Evolutionary conservation across 2,888 invertebrate species (phyloP).

Genomic region (Diarsia dahlii): DNA sequence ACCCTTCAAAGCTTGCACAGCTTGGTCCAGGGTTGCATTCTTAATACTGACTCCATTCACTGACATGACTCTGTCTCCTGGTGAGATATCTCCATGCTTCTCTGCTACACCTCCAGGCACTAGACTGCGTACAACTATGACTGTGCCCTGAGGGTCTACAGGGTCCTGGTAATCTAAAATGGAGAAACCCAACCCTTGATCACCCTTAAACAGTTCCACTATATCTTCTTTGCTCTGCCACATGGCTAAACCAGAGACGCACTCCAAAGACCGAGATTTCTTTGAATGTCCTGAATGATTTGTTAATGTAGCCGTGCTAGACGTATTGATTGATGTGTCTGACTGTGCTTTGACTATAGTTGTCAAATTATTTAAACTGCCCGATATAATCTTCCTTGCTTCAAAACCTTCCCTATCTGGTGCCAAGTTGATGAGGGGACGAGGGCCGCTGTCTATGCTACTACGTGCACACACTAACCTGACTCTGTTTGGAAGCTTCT

Average conservation of each 20-base stretch:
- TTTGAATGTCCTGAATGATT: conserved; percentile 92
- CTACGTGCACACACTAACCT: conserved; percentile 97
- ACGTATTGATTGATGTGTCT: conserved; percentile 97
- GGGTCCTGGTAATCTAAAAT: conserved; percentile 99
- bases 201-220: conserved; percentile 97
- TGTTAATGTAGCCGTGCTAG: conserved; percentile 95
- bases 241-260: conserved; percentile 98
- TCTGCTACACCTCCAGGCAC: conserved; percentile 99
- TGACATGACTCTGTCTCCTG: conserved; percentile 97
- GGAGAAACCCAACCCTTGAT: conserved; percentile 99
- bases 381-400: conserved; percentile 95
- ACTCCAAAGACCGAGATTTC: conserved; percentile 98
- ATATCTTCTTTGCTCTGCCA: conserved; percentile 98
- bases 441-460: conserved; percentile 92
- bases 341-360: conserved; percentile 98
- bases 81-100: conserved; percentile 97
- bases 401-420: conserved; percentile 95
- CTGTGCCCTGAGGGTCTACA: conserved; percentile 97
- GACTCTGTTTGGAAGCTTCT: conserved; percentile 97
- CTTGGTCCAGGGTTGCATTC: conserved; percentile 98
- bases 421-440: conserved; percentile 94
- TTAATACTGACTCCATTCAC: conserved; percentile 98
- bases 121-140: conserved; percentile 98
- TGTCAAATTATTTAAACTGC: conserved; percentile 95
- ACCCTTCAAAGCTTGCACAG: conserved; percentile 98